These are phyloP conservation scores for Charanyca ferruginea DNA, from an alignment of 2,888 invertebrate species.

Conservation along the genomic window DNA sequence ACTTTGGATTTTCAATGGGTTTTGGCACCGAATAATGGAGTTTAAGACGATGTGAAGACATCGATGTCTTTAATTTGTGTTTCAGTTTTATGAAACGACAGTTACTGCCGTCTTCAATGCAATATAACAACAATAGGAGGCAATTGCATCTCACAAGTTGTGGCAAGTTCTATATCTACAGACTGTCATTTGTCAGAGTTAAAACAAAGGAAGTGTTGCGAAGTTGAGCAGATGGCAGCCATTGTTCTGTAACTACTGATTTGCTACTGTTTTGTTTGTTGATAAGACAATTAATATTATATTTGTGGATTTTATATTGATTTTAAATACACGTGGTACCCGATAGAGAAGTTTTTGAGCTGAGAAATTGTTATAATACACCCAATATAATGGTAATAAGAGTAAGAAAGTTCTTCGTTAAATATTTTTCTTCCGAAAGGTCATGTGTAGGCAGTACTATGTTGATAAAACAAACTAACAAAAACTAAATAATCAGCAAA, in stretches of 20 bases:
- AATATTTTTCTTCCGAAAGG: conserved; percentile 13
- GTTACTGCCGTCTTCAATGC: not conserved
- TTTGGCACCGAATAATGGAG: not conserved
- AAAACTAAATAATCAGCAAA: not conserved
- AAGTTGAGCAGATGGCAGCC: conserved; percentile 18
- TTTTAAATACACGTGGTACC: not conserved
- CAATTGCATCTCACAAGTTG: conserved; percentile 7
- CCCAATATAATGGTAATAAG: too few species aligned
- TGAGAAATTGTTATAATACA: too few species aligned
- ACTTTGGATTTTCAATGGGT: conserved; percentile 16
- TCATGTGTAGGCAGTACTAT: conserved; percentile 12
- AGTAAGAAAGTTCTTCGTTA: not conserved
- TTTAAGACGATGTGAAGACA: not conserved
- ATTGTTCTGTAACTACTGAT: conserved; percentile 15
- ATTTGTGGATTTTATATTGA: not conserved
- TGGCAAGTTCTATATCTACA: conserved; percentile 15
- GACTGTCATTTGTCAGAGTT: conserved; percentile 24
- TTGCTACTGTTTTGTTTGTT: not conserved
- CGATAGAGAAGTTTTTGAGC: too few species aligned
- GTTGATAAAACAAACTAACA: not conserved
- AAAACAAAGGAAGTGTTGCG: conserved; percentile 2
- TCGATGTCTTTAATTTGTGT: not conserved
- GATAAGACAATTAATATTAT: not conserved
- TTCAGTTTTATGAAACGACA: not conserved
- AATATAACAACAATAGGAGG: conserved; percentile 15